Conservation (phyloP, 2,113 vertebrate genomes). For the Edolisoma coerulescens region DNA sequence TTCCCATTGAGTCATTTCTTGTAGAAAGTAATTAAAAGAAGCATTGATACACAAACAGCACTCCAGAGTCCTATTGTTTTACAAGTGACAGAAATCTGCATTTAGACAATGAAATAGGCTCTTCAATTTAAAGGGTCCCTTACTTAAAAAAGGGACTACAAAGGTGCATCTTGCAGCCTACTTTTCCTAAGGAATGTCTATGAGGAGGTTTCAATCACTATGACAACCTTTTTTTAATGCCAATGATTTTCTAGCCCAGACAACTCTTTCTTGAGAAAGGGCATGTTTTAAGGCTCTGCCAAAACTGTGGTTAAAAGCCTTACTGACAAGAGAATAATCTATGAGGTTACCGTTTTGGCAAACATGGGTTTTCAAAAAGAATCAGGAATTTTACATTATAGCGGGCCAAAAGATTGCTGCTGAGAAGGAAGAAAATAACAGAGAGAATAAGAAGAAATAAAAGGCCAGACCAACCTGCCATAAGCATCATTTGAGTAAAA, state of each 20-base stretch:
- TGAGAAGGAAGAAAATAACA: not conserved
- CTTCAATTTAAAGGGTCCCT: slow-evolving; percentile 71
- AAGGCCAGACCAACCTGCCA: not conserved
- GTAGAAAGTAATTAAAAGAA: slow-evolving; percentile 71
- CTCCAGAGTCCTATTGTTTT: slow-evolving; percentile 67
- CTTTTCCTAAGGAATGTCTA: slow-evolving; percentile 71
- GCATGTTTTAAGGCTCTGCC: slow-evolving; percentile 60
- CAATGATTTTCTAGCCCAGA: slow-evolving; percentile 67
- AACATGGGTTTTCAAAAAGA: slow-evolving; percentile 20
- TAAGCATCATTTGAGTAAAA: not conserved
- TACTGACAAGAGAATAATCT: slow-evolving; percentile 60
- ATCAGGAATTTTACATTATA: slow-evolving; percentile 10
- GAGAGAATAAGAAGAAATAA: not conserved
- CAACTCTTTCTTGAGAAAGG: slow-evolving; percentile 68
- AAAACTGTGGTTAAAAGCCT: slow-evolving; percentile 55
- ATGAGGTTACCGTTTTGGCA: slow-evolving; percentile 64
- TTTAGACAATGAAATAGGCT: slow-evolving; percentile 67
- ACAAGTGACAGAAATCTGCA: slow-evolving; percentile 75
- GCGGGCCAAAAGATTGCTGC: not conserved
- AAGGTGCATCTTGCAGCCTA: slow-evolving; percentile 67
- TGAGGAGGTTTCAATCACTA: slow-evolving; percentile 72
- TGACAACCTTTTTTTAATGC: slow-evolving; percentile 71
- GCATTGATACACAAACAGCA: slow-evolving; percentile 71
- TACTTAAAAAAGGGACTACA: slow-evolving; percentile 69
- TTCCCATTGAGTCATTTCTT: slow-evolving; percentile 59